Evolutionary conservation across 1,140 invertebrate species (phyloP), one percentile per base, ranked within the genome.

Genomic region (Tetramorium simillimum): DNA sequence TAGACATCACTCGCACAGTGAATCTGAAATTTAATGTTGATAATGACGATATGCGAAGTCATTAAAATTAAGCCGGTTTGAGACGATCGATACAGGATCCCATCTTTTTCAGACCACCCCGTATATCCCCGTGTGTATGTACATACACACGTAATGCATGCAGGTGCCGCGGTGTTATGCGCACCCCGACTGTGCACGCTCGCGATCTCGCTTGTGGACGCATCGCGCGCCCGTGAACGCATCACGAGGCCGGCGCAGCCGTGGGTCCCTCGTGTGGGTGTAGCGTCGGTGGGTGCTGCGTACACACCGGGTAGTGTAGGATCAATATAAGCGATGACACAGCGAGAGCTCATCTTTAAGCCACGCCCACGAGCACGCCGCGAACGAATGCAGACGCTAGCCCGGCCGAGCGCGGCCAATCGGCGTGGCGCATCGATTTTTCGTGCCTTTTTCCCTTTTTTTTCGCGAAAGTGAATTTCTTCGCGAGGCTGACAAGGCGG

Each of bases 321-420:
- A 95, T 95, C 95, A 95, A 95, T 95, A 95, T 95, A 95, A 94
- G 92, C 93, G 94, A 95, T 95, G 94, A 95, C 94, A 95, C 92
- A 94, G 93, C 94, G 93, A 94, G 93, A 95, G 94, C 94, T 95
- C 93, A 95, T 95, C 94, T 95, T 95, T 95, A 95, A 95, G 93
- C 94, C 90, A 93, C 95, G 92, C 95, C 95, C 91, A 72, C 16
- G 84, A 80, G 33, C 14, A 24, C 70, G 21, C 40, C 53, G 76
- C 24, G 75, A 49, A 70, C 86, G 82, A 88, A 87, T 85, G 67
- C 49, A 43, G 40, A 37, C 85, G 7, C 85, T 85, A 87, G 56
- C 76, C 85, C 63, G 65, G 60, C 85, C 46, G 40, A 49, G 56
- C 14, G 60, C 72, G 84, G 53, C 94, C 94, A 95, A 95, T 95